Conservation (phyloP, 2,113 vertebrate species). For the Suricata suricatta region DNA sequence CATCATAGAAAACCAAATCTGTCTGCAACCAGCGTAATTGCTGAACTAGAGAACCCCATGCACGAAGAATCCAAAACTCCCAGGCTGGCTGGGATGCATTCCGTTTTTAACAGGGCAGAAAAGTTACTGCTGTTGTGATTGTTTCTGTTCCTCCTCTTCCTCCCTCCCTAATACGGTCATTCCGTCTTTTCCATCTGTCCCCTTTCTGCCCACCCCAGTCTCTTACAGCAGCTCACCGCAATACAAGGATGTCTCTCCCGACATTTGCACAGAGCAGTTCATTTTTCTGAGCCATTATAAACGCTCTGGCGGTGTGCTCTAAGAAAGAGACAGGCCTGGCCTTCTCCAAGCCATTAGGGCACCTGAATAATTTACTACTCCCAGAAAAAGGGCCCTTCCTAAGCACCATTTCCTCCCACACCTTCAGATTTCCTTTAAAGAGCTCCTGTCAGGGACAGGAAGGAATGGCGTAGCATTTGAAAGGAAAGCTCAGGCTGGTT, state of each 20-base stretch:
- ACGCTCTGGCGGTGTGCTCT: not conserved
- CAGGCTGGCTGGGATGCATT: not conserved
- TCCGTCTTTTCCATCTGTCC: not conserved
- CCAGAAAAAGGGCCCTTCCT: not conserved
- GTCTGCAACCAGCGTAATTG: not conserved
- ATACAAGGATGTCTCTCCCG: not conserved
- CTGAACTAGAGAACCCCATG: not conserved
- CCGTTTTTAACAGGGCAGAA: not conserved
- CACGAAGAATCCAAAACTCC: not conserved
- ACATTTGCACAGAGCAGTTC: not conserved
- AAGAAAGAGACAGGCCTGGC: not conserved
- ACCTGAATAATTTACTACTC: slow-evolving; percentile 50
- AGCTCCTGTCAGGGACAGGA: not conserved
- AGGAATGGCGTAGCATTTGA: not conserved
- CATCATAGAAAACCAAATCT: not conserved
- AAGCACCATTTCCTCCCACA: not conserved
- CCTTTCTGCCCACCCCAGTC: not conserved
- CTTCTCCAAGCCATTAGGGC: not conserved
- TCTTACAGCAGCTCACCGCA: not conserved
- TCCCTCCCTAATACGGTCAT: not conserved
- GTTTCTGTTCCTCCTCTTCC: not conserved
- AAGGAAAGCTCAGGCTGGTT: not conserved
- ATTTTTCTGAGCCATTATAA: not conserved
- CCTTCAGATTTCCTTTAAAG: not conserved
- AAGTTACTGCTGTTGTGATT: too few species aligned